Base-by-base conservation (phyloP, 2,113 vertebrate species). In the Pseudorhombus dupliciocellatus region DNA sequence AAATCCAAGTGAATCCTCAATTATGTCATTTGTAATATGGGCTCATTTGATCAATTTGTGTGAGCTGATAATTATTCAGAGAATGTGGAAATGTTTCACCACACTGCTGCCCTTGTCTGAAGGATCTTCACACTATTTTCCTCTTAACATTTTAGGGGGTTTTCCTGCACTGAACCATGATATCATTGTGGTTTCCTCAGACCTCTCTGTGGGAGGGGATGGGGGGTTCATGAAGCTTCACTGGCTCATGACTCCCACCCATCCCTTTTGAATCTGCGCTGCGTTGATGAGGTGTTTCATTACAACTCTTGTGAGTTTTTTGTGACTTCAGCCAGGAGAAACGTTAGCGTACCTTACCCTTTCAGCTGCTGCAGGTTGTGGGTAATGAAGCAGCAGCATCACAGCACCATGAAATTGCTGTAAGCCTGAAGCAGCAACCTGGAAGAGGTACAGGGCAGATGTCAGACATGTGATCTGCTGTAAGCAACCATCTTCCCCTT, bases 221-320 rank as follows among this genome's bases (percentile, higher is more conserved):
- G 42, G 42, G 42, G 42, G 71, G 73, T 26, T 65, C 64, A 56
- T 52, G 48, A 54, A 58, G 67, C 69, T 54, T 64, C 44, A 60
- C 42, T 53, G 56, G 81, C 70, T 81, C 70, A 76, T 28, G 11
- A 72, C 61, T 63, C 70, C 55, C 61, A 40, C 56, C 73, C 75
- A 52, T 77, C 34, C 67, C 37, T 61, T 28, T 73, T 74, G 71
- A 63, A 79, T 75, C 74, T 62, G 8, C 50, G 46, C 50, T 37
- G 10, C 14, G 2, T 24, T 21, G 75, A 90, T 79, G 82, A 88
- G 70, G 78, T 56, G 86, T 81, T 86, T 81, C 68, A 73, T 84
- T 80, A 63, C 71, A 74, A 50, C 62, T 87, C 63, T 24, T 31
- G 58, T 67, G 60, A 65, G 46, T 31, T 77, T 30, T 30, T 50